These are phyloP conservation scores for Todiramphus saurophagus DNA, from an alignment of 2,113 vertebrate species.

Conservation along the genomic window DNA sequence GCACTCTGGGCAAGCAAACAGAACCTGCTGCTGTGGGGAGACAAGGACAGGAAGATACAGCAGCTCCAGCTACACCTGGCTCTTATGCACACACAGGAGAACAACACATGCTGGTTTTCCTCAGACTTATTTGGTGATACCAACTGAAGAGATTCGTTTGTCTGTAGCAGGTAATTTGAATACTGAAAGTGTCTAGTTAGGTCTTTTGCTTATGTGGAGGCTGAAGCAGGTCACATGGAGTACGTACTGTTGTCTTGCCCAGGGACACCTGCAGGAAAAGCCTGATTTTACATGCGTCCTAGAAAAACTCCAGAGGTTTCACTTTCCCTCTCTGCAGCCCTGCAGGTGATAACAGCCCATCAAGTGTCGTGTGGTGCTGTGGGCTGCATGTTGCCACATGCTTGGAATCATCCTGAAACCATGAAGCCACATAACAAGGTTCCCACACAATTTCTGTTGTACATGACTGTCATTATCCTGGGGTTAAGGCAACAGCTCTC, in stretches of 20 bases:
- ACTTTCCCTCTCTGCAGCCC: neutral
- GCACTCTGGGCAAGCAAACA: neutral
- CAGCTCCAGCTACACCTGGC: neutral
- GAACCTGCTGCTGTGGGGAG: neutral
- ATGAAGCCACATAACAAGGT: neutral
- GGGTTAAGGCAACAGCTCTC: neutral
- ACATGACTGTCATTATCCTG: neutral
- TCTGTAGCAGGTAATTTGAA: neutral
- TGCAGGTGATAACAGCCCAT: rapidly evolving
- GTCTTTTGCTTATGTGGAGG: neutral
- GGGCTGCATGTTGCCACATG: neutral
- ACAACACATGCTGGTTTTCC: rapidly evolving
- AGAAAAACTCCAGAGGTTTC: neutral
- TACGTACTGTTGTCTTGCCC: neutral
- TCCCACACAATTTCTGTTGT: neutral
- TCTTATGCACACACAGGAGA: rapidly evolving
- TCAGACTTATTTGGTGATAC: neutral
- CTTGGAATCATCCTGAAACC: neutral
- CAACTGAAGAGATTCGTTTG: neutral
- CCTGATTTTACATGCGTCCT: neutral
- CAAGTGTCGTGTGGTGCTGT: rapidly evolving
- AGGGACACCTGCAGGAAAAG: neutral
- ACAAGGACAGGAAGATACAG: neutral
- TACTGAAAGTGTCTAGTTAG: neutral
- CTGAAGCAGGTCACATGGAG: rapidly evolving